Evolutionary conservation across 2,888 invertebrate genomes (phyloP).

Genomic region (Phania funesta): DNA sequence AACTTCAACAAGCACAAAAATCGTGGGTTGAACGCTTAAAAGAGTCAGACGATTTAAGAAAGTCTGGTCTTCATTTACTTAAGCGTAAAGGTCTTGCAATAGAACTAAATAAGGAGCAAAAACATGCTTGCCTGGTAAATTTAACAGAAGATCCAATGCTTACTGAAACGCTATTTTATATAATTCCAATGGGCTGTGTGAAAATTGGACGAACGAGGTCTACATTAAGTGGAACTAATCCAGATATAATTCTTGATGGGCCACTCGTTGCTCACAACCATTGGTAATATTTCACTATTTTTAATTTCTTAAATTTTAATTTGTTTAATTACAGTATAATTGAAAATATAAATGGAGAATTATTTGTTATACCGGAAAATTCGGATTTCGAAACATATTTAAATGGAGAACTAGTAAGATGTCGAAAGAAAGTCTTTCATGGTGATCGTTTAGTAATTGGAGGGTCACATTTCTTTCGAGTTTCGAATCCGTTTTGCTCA

Average conservation of each 20-base stretch:
- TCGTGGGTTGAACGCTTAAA: slow-evolving; percentile 82
- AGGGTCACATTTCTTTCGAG: slow-evolving; percentile 83
- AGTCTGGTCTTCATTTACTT: slow-evolving; percentile 80
- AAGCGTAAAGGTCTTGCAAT: slow-evolving; percentile 83
- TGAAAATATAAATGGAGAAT: slow-evolving; percentile 80
- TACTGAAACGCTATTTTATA: slow-evolving; percentile 81
- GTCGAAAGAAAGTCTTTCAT: slow-evolving; percentile 80
- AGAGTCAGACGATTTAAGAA: slow-evolving; percentile 79
- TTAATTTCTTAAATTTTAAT: not conserved
- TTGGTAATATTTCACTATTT: slow-evolving; percentile 80
- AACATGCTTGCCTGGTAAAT: slow-evolving; percentile 83
- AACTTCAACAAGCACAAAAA: slow-evolving; percentile 83
- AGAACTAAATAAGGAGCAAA: slow-evolving; percentile 79
- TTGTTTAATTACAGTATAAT: slow-evolving; percentile 78
- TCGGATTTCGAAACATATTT: slow-evolving; percentile 82
- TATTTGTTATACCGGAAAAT: slow-evolving; percentile 81
- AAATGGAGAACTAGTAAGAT: slow-evolving; percentile 81
- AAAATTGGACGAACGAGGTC: slow-evolving; percentile 76
- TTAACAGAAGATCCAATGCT: slow-evolving; percentile 85
- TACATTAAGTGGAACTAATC: slow-evolving; percentile 74
- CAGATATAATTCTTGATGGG: slow-evolving; percentile 84
- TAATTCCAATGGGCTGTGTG: slow-evolving; percentile 76
- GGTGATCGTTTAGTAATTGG: slow-evolving; percentile 83
- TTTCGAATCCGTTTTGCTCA: slow-evolving; percentile 81
- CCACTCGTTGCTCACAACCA: slow-evolving; percentile 83